Conservation (phyloP, 2,888 invertebrate genomes). For the Thysanoteuthis rhombus region DNA sequence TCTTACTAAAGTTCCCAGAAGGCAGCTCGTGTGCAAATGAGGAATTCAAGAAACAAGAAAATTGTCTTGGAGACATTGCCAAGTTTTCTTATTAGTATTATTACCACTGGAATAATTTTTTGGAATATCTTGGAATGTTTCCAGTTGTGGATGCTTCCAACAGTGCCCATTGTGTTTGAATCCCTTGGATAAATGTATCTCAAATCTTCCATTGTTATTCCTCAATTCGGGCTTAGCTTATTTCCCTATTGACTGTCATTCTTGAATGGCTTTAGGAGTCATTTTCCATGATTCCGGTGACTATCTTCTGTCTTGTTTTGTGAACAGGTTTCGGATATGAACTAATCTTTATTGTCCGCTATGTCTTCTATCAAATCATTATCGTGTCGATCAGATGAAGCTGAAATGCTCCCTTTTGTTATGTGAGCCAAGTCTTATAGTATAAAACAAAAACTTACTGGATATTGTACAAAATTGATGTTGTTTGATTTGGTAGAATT, state of each 20-base stretch:
- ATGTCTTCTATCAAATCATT: background rate
- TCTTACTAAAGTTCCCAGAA: background rate
- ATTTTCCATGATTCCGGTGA: background rate
- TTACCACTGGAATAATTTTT: background rate
- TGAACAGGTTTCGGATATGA: background rate
- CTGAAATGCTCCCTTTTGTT: background rate
- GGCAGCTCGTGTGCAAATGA: background rate
- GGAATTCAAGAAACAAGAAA: background rate
- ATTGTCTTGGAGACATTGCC: background rate
- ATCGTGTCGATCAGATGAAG: background rate
- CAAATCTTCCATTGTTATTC: background rate
- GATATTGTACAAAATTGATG: background rate
- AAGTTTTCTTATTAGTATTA: background rate
- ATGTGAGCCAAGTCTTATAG: background rate
- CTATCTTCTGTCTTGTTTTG: constrained; percentile 12
- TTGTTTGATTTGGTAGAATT: background rate
- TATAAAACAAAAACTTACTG: background rate
- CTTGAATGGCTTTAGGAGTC: background rate
- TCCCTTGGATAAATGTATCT: background rate
- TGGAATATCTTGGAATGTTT: background rate
- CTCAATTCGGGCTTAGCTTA: background rate
- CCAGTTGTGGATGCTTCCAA: background rate
- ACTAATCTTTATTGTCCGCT: background rate
- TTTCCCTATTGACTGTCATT: background rate
- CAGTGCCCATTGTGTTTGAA: background rate